Evolutionary conservation across 2,113 vertebrate species (phyloP).

Genomic region (Furnarius figulus): DNA sequence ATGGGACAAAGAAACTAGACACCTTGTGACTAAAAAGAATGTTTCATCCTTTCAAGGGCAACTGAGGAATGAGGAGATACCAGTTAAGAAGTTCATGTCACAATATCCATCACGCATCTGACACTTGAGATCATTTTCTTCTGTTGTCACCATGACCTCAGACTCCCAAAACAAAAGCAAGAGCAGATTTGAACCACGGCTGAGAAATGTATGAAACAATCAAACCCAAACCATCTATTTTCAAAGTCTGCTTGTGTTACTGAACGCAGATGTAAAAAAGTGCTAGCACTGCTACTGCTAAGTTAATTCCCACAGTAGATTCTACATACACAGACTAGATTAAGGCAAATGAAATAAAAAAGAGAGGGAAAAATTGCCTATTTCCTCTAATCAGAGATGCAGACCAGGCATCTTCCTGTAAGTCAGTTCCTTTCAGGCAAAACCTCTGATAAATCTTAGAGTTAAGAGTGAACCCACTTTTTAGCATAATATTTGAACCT

Average conservation of each 20-base stretch:
- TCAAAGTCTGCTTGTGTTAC: background rate
- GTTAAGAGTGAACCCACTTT: background rate
- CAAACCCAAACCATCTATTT: background rate
- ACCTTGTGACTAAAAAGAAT: background rate
- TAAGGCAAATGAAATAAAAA: background rate
- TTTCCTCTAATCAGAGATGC: background rate
- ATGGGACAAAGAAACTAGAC: background rate
- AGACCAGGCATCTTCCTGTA: conserved; percentile 13
- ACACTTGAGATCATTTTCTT: background rate
- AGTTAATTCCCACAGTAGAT: background rate
- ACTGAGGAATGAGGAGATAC: background rate
- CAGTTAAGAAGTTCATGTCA: background rate
- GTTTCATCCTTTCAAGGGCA: background rate
- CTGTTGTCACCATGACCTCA: background rate
- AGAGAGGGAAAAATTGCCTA: background rate
- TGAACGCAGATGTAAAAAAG: background rate
- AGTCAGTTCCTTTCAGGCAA: conserved; percentile 28
- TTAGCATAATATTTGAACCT: background rate
- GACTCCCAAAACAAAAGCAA: background rate
- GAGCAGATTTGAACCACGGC: background rate
- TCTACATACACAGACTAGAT: background rate
- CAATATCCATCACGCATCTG: background rate
- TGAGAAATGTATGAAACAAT: background rate
- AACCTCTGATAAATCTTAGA: conserved; percentile 20
- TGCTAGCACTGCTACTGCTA: background rate